Evolutionary conservation across 2,797 vertebrate species (phyloP).

Genomic region (Calcarius lapponicus): DNA sequence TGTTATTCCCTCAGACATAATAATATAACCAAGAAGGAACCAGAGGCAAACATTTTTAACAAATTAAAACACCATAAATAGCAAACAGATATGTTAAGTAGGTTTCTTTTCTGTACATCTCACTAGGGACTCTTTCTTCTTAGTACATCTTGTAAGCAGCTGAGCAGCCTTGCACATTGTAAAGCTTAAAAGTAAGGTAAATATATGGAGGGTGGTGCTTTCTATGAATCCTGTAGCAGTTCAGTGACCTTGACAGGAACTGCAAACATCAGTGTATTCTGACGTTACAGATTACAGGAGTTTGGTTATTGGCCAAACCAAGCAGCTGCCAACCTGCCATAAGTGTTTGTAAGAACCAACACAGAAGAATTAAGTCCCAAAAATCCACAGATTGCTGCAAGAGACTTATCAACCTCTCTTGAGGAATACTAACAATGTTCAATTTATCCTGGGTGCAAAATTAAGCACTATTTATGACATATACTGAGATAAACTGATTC

Average conservation of each 20-base stretch:
- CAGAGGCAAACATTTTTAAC: not conserved
- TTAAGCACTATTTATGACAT: conserved; percentile 47
- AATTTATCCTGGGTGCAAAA: not conserved
- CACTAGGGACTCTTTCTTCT: not conserved
- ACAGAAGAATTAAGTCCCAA: not conserved
- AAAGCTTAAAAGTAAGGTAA: not conserved
- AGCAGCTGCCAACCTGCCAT: not conserved
- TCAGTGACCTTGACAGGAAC: not conserved
- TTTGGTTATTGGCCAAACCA: conserved; percentile 18
- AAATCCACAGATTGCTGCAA: not conserved
- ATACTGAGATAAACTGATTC: not conserved
- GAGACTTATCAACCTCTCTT: not conserved
- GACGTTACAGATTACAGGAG: not conserved
- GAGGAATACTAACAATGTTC: not conserved
- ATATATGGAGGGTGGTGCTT: not conserved
- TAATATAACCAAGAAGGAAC: not conserved
- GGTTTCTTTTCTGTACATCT: not conserved
- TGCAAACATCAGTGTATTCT: not conserved
- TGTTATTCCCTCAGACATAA: not conserved
- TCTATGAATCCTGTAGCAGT: not conserved
- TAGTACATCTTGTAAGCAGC: not conserved
- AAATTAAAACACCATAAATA: not conserved
- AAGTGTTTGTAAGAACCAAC: not conserved
- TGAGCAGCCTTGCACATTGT: not conserved
- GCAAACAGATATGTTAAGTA: not conserved